Base-by-base conservation (phyloP, 2,888 invertebrate genomes). In the Apodemia zela region DNA sequence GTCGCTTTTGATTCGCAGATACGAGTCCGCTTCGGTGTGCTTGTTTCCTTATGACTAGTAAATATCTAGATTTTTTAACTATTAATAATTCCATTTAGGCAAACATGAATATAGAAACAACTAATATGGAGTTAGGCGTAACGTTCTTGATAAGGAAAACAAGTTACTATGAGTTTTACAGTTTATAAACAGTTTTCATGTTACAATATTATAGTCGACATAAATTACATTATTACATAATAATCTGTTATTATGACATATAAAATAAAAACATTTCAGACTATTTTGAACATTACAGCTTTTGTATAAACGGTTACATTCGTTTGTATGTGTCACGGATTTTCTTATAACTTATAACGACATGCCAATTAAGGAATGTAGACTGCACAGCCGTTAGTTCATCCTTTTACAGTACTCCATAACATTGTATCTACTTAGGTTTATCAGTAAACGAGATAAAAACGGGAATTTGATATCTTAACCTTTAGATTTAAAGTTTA, bases 291-390 rank as follows among this genome's bases (percentile, higher is more conserved):
- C 51, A 13, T 51, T 51, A 51, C 21, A 51, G 51, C 21, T 18
- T 51, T 13, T 21, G 21, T 13, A 13, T 18, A 51, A 51, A 51
- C 17, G 51, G 54, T 54, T 25, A 54, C 15, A 54, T 25, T 57
- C 21, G 29, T 57, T 29, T 57, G 57, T 57, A 57, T 57, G 11
- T 33, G n/a, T 33, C 38, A 18, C 21, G 54, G 25, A 21, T 15
- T 57, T 57, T 29, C 57, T 42, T 42, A 42, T 42, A 38, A 38
- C 38, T 63, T 65, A 68, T 71, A 68, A 66, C 68, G 63, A 69
- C 66, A 65, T 68, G 63, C 71, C 71, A 70, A 68, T 67, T 68
- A 70, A 65, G 69, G 71, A 64, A 69, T 68, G 68, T 71, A 66
- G 67, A 68, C 58, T 66, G 59, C 57, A 58, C 60, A 63, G 63